Evolutionary conservation across 2,797 vertebrate species (phyloP).

Genomic region (Channallabes apus): DNA sequence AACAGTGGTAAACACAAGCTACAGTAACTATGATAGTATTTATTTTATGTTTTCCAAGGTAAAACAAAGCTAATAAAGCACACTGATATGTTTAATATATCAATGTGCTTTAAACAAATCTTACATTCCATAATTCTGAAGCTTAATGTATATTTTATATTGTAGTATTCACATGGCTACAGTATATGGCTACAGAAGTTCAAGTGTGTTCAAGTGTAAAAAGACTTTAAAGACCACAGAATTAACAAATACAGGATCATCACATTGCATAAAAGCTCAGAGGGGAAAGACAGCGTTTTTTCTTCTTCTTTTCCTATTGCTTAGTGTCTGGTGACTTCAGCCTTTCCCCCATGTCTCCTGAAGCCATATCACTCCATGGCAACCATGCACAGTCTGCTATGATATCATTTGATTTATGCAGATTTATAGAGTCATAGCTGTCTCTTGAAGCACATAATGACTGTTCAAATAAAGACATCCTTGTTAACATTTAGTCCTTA

Average conservation of each 20-base stretch:
- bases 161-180: not conserved
- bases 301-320: constrained; percentile 15
- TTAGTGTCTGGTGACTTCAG: constrained; percentile 14
- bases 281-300: constrained; percentile 3
- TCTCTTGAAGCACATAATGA: constrained; percentile 34
- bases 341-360: constrained; percentile 19
- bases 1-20: no score
- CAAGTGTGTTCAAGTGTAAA: not conserved
- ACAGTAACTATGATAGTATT: no score
- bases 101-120: not conserved
- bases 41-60: not conserved
- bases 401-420: constrained; percentile 47
- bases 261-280: constrained; percentile 15
- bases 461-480: constrained; percentile 29
- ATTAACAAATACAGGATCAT: not conserved
- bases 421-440: constrained; percentile 19
- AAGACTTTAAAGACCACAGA: constrained; percentile 13
- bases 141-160: not conserved
- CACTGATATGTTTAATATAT: not conserved
- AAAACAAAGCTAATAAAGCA: not conserved
- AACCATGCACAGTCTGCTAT: constrained; percentile 41
- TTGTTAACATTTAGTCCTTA: constrained; percentile 35
- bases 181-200: not conserved
- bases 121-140: not conserved
- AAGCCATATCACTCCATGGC: constrained; percentile 39